Evolutionary conservation across 1,140 invertebrate genomes (phyloP), one percentile per base, ranked within the genome.

Genomic region (Acromyrmex charruanus): DNA sequence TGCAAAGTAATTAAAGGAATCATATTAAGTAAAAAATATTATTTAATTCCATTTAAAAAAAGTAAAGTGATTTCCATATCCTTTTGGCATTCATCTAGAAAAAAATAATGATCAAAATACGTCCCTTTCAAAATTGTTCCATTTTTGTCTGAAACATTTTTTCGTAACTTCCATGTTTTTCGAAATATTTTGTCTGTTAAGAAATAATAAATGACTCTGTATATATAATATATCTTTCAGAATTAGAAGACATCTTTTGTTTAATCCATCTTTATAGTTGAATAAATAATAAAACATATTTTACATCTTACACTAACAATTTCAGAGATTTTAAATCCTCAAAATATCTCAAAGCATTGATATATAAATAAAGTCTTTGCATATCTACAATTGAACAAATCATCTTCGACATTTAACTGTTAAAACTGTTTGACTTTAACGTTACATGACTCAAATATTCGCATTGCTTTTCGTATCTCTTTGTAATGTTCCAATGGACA

Each of bases 401-500:
- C 6, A 31, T 18, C 7, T 16, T 53, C 28, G 31, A 58, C 63
- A 49, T 35, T 31, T 25, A 44, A 63, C 14, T 53, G 25, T 65
- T 5, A 35, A 31, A 25, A 74, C 71, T 44, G 14, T 61, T 61
- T 61, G 80, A 74, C 44, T 35, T n/a, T 18, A 28, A 63, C 21
- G 14, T 51, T 18, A n/a, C 44, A 25, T 55, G 80, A 61, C 80
- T 61, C 39, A 53, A 39, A 84, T 84, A 51, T 74, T 61, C 69
- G 28, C 69, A 14, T 74, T 61, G 68, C 80, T 84, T 72, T 74
- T 51, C 39, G 39, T 25, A 68, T 61, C 10, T 44, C 69, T 74
- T 74, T 84, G 69, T 75, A 74, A 84, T 12, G 39, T 84, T 84
- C 39, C 55, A 74, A 75, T 84, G 80, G 55, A 31, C 80, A 84